Evolutionary conservation across 2,888 invertebrate species (phyloP), one percentile per base, ranked within the genome.

Genomic region (Mesoligia furuncula): DNA sequence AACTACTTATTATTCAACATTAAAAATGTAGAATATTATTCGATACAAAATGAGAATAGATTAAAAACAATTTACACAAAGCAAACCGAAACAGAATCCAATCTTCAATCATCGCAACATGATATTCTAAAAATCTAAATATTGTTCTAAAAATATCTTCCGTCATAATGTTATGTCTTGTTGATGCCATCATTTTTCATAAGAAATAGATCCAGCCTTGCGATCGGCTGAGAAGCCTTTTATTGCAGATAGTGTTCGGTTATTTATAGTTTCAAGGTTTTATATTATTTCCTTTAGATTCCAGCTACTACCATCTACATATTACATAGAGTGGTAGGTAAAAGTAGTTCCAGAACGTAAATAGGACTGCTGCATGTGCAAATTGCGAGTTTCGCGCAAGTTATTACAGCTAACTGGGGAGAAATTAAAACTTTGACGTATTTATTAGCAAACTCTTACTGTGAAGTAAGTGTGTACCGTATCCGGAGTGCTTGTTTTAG

Each of bases 201-300:
- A 85, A 86, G 86, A 87, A 88, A 83, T 87, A 88, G 75, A 73
- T 81, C 74, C 75, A 88, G 79, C 91, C 92, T 91, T 90, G 89
- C 64, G 81, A 80, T 78, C 80, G 88, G 89, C 91, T 92, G 83
- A 92, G 91, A 93, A 92, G 88, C 92, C 92, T 85, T 91, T 91
- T 88, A 87, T 86, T 83, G 74, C 73, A 65, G 77, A 86, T 81
- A 87, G 84, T 76, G 79, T 78, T 86, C 79, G 68, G 73, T 71
- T 90, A 89, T 90, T 90, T 89, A 90, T 91, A 90, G 84, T 82
- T 86, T 81, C 89, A 88, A 87, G 88, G 90, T 79, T 86, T 85
- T 75, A 77, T 66, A 77, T 66, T n/a, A 73, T 81, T 81, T 82
- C 51, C 59, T 82, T 78, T 31, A 76, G 39, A 76, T 73, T 68